These are phyloP conservation scores for Drosophila quadrilineata DNA, from an alignment of 1,140 invertebrate species.

Conservation along the genomic window DNA sequence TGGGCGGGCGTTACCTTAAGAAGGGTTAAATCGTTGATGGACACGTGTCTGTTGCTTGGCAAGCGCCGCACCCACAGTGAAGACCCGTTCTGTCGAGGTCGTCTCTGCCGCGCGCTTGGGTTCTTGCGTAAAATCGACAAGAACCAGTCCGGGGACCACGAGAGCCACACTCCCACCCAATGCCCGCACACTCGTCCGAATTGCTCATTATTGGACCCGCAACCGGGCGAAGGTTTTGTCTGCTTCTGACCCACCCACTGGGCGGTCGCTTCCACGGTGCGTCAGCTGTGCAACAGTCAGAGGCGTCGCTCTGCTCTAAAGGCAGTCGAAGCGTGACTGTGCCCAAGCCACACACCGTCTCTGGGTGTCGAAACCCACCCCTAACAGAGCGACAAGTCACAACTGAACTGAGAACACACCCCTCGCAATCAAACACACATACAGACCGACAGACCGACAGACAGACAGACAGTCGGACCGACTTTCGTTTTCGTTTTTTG, in stretches of 20 bases:
- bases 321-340: neutral
- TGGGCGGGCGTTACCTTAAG: conserved; percentile 82
- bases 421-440: conserved; percentile 31
- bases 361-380: conserved; percentile 57
- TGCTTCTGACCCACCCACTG: conserved; percentile 38
- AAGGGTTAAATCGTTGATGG: conserved; percentile 81
- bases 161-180: conserved; percentile 43
- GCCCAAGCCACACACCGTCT: neutral
- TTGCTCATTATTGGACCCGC: conserved; percentile 48
- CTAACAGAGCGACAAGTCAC: conserved; percentile 30
- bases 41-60: conserved; percentile 80
- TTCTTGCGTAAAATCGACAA: conserved; percentile 67
- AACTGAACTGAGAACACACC: conserved; percentile 61
- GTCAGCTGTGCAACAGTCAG: conserved; percentile 47
- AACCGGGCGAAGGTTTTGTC: conserved; percentile 17
- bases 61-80: conserved; percentile 34
- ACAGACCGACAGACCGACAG: neutral
- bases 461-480: neutral
- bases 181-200: conserved; percentile 54
- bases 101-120: conserved; percentile 45
- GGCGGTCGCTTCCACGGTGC: conserved; percentile 32
- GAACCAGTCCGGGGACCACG: conserved; percentile 57
- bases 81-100: conserved; percentile 18
- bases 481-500: conserved; percentile 55
- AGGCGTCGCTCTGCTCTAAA: conserved; percentile 38